phyloP scores from a whole-genome alignment of 2,888 invertebrate genomes.

The Leptopterna dolabrata region DNA sequence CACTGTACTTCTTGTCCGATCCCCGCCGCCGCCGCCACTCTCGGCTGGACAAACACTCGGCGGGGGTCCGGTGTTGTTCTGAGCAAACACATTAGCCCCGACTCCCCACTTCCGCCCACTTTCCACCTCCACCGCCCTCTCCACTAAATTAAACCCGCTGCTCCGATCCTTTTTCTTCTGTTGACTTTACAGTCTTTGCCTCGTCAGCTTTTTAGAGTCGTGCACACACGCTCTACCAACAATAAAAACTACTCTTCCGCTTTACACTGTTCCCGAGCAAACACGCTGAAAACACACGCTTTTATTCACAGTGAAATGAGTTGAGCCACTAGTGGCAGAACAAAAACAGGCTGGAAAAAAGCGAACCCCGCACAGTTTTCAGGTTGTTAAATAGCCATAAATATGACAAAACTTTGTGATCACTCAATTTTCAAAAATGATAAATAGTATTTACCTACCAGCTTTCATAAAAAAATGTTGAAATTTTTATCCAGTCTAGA shows the following conservation, averaged over 20 bases:
- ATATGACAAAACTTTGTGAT: too few relatives aligned
- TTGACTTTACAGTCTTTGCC: constrained; percentile 46
- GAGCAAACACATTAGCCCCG: constrained; percentile 50
- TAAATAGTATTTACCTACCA: too few relatives aligned
- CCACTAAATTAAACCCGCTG: constrained; percentile 47
- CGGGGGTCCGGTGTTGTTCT: constrained; percentile 50
- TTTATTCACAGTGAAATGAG: constrained; percentile 11
- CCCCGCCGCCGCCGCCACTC: constrained; percentile 37
- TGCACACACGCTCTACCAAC: constrained; percentile 34
- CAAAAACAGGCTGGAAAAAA: background rate
- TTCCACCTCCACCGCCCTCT: background rate
- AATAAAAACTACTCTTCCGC: constrained; percentile 37
- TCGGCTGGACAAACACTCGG: constrained; percentile 54
- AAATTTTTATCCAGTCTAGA: too few relatives aligned
- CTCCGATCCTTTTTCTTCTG: constrained; percentile 38
- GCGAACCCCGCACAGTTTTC: background rate
- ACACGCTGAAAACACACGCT: constrained; percentile 12
- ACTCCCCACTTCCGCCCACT: background rate
- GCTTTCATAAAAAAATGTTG: too few relatives aligned
- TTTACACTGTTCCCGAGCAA: constrained; percentile 22
- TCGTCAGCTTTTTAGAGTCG: constrained; percentile 51
- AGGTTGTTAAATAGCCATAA: background rate
- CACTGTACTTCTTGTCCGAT: background rate
- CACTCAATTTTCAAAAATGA: too few relatives aligned
- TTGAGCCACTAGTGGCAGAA: background rate